phyloP scores from a whole-genome alignment of 2,888 invertebrate genomes.

The Zootermopsis nevadensis region DNA sequence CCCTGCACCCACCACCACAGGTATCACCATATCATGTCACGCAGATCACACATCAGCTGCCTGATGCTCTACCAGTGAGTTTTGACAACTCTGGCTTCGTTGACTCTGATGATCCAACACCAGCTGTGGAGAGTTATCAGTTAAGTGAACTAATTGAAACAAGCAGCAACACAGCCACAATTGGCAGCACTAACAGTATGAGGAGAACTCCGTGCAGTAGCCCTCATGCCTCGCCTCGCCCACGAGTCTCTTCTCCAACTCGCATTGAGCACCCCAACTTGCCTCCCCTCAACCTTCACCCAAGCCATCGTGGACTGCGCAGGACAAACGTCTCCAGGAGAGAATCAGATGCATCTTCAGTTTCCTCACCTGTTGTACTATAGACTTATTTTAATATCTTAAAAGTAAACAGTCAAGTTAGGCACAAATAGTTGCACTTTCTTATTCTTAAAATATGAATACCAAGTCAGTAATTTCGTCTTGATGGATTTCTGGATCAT shows the following conservation, averaged over 20 bases:
- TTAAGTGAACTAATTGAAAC: conserved; percentile 50
- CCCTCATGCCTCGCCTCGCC: conserved; percentile 64
- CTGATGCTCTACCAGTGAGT: conserved; percentile 56
- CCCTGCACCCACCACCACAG: conserved; percentile 25
- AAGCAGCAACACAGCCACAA: conserved; percentile 57
- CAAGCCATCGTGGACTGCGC: conserved; percentile 61
- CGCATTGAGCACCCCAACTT: conserved; percentile 85
- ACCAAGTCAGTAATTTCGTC: not conserved
- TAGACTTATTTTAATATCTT: conserved; percentile 5
- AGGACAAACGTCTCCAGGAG: conserved; percentile 56
- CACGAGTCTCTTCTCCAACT: conserved; percentile 82
- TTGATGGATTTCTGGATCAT: too few relatives aligned
- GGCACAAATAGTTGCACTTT: not conserved
- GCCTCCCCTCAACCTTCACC: conserved; percentile 79
- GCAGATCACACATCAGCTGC: conserved; percentile 51
- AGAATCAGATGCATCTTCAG: conserved; percentile 44
- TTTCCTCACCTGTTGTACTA: conserved; percentile 35
- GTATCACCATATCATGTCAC: conserved; percentile 38
- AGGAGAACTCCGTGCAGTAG: conserved; percentile 44
- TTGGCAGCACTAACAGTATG: conserved; percentile 61
- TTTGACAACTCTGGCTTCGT: conserved; percentile 83
- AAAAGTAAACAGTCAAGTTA: not conserved
- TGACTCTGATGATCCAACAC: conserved; percentile 84
- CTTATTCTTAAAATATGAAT: not conserved
- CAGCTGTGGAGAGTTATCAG: conserved; percentile 49